Percentiles rank a stretch among this genome's conserved stretches.
Conservation (phyloP, 2,888 invertebrate genomes). For the Nysson spinosus region DNA sequence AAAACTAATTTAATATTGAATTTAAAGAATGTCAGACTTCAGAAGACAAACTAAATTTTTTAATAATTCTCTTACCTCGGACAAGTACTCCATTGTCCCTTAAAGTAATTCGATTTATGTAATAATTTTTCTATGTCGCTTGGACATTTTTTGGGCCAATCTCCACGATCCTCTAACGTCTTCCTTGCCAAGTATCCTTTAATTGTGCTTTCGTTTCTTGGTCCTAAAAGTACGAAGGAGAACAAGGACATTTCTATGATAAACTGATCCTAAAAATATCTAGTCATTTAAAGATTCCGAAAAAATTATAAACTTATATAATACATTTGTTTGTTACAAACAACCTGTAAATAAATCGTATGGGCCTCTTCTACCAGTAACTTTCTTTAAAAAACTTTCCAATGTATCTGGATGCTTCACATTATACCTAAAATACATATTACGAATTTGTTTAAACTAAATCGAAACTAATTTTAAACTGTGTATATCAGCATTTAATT, state of each 20-base stretch:
- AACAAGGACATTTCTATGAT: too few species aligned
- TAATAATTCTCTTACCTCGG: constrained; percentile 44
- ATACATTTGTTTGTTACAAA: background rate
- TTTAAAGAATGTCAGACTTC: constrained; percentile 2
- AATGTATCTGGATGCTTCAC: constrained; percentile 39
- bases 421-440: constrained; percentile 39
- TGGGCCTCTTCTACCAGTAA: constrained; percentile 55
- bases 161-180: constrained; percentile 12
- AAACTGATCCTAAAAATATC: too few species aligned
- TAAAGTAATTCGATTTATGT: constrained; percentile 52
- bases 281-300: too few species aligned
- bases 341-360: constrained; percentile 63
- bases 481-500: too few species aligned
- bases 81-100: constrained; percentile 49
- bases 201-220: constrained; percentile 47
- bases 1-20: background rate
- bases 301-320: too few species aligned
- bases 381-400: constrained; percentile 37
- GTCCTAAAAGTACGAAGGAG: constrained; percentile 33
- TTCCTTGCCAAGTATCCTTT: constrained; percentile 20
- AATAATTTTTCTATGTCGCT: constrained; percentile 42
- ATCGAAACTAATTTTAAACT: background rate
- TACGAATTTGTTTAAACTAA: background rate
- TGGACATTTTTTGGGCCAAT: constrained; percentile 53
- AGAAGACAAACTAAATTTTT: background rate